These are phyloP conservation scores for Crotalus helleri DNA, from an alignment of 2,113 vertebrate genomes.

Conservation along the genomic window DNA sequence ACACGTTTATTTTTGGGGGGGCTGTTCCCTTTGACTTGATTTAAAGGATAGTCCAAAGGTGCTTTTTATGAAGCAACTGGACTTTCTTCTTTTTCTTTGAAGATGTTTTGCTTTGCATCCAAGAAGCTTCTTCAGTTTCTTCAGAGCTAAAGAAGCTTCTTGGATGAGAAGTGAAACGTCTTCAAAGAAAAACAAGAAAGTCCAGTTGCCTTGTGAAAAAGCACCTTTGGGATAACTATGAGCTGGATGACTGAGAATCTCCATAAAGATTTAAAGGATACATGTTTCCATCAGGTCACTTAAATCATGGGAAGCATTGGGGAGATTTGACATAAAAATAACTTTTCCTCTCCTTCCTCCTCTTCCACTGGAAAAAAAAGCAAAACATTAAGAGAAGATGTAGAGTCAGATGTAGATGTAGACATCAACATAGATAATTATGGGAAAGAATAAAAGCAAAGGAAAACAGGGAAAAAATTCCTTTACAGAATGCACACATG, in stretches of 20 bases:
- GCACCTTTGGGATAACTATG: too few relatives aligned
- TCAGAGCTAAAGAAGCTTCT: too few relatives aligned
- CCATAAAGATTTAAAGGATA: background rate
- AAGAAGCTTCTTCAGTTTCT: too few relatives aligned
- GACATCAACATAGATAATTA: background rate
- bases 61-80: too few relatives aligned
- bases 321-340: background rate
- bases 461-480: background rate
- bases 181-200: too few relatives aligned
- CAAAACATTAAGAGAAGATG: background rate
- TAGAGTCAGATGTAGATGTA: background rate
- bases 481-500: background rate
- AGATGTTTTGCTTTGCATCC: too few relatives aligned
- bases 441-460: background rate
- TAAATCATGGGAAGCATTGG: background rate
- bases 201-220: too few relatives aligned
- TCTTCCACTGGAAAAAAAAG: background rate
- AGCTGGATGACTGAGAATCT: too few relatives aligned
- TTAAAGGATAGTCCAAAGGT: background rate
- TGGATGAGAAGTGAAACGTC: too few relatives aligned
- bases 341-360: background rate
- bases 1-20: background rate
- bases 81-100: too few relatives aligned
- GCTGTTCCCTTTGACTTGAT: background rate
- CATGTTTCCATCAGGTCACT: background rate